Evolutionary conservation across 2,888 invertebrate species (phyloP).

Genomic region (Danaus chrysippus): DNA sequence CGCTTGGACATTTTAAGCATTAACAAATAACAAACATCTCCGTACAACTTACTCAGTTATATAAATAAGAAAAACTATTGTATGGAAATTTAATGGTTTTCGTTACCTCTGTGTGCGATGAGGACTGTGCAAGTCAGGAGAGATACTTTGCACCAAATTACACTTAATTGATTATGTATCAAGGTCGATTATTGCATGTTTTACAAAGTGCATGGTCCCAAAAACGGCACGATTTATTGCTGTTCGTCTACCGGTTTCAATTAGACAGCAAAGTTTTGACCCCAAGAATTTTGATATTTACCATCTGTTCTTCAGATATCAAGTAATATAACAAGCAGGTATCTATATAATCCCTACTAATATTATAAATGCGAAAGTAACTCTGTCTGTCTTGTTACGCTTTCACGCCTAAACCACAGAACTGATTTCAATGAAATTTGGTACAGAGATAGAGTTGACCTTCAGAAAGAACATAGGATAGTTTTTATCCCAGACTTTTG

Average conservation of each 20-base stretch:
- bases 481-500: no score
- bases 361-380: no score
- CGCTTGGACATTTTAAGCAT: no score
- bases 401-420: no score
- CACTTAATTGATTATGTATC: not conserved
- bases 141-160: not conserved
- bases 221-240: constrained; percentile 25
- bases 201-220: constrained; percentile 18
- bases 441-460: no score
- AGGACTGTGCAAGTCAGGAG: constrained; percentile 8
- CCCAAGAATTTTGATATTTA: constrained; percentile 24
- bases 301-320: constrained; percentile 24
- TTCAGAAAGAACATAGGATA: no score
- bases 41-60: not conserved
- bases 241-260: constrained; percentile 24
- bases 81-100: not conserved
- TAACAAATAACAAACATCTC: not conserved
- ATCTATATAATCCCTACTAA: no score
- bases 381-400: no score
- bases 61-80: not conserved
- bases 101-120: constrained; percentile 9
- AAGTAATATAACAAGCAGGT: not conserved
- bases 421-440: no score
- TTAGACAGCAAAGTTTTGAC: constrained; percentile 19
- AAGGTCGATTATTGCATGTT: constrained; percentile 12